phyloP scores from a whole-genome alignment of 2,888 invertebrate species.

The Acronicta aceris region DNA sequence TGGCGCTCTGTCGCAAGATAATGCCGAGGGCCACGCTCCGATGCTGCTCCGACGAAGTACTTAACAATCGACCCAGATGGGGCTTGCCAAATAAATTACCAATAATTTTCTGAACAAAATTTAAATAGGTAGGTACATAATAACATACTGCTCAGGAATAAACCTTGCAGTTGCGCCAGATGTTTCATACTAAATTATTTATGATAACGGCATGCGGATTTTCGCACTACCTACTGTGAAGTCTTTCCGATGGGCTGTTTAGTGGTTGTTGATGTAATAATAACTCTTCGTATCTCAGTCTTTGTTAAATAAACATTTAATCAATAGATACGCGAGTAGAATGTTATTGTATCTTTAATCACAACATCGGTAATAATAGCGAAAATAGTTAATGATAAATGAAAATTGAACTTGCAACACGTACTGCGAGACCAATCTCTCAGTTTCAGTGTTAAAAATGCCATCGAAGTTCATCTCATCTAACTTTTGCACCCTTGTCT shows the following conservation, averaged over 20 bases:
- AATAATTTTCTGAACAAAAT: conserved; percentile 49
- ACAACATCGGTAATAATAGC: no score
- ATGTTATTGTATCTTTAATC: no score
- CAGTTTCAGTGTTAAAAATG: no score
- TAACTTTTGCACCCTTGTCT: neutral
- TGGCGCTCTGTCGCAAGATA: conserved; percentile 77
- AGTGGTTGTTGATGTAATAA: conserved; percentile 1
- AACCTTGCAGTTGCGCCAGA: conserved; percentile 37
- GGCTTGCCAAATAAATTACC: conserved; percentile 52
- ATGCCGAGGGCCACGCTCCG: conserved; percentile 58
- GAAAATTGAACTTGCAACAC: no score
- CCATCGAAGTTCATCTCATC: no score
- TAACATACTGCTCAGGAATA: conserved; percentile 38
- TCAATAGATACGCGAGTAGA: neutral
- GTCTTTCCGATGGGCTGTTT: conserved; percentile 5
- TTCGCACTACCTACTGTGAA: conserved; percentile 13
- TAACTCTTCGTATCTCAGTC: neutral
- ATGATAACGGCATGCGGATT: conserved; percentile 11
- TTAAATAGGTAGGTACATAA: no score
- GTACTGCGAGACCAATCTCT: no score
- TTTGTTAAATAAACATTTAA: no score
- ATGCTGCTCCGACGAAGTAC: conserved; percentile 44
- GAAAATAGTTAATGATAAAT: no score
- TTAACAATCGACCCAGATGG: conserved; percentile 57
- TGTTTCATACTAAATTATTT: conserved; percentile 33